Conservation (phyloP, 2,888 invertebrate species). For the Cheilosia grossa region DNA sequence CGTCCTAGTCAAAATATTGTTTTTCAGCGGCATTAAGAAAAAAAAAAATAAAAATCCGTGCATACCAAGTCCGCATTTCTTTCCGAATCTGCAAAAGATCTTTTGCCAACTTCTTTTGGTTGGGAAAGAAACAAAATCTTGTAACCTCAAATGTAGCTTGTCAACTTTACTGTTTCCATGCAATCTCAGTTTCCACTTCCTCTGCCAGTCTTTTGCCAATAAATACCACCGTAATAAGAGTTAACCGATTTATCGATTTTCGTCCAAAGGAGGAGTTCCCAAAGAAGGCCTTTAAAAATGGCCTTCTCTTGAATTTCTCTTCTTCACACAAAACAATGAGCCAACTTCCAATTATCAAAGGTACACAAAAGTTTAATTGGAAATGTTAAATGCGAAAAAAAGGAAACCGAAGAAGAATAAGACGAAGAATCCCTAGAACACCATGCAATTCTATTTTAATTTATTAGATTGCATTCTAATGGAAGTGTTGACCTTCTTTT, state of each 20-base stretch:
- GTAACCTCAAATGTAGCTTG: no score
- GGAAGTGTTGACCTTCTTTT: conserved; percentile 58
- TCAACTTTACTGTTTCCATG: no score
- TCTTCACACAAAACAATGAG: conserved; percentile 8
- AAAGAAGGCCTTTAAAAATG: not conserved
- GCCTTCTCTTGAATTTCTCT: not conserved
- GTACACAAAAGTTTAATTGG: conserved; percentile 30
- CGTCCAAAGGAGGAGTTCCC: not conserved
- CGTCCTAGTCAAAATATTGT: no score
- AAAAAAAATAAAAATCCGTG: no score
- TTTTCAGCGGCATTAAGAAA: no score
- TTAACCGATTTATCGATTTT: not conserved
- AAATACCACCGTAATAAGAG: not conserved
- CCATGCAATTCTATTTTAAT: conserved; percentile 54
- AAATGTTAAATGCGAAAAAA: conserved; percentile 22
- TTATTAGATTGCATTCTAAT: conserved; percentile 64
- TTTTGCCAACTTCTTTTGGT: no score
- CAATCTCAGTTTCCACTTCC: no score
- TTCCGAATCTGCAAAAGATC: no score
- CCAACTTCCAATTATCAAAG: conserved; percentile 25
- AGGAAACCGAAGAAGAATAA: conserved; percentile 9
- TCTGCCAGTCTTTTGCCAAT: not conserved
- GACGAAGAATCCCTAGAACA: conserved; percentile 12
- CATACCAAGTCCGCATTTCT: no score
- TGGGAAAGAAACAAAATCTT: no score